These are phyloP conservation scores for Sinotaia quadrata DNA, from an alignment of 2,888 invertebrate genomes.

Conservation along the genomic window DNA sequence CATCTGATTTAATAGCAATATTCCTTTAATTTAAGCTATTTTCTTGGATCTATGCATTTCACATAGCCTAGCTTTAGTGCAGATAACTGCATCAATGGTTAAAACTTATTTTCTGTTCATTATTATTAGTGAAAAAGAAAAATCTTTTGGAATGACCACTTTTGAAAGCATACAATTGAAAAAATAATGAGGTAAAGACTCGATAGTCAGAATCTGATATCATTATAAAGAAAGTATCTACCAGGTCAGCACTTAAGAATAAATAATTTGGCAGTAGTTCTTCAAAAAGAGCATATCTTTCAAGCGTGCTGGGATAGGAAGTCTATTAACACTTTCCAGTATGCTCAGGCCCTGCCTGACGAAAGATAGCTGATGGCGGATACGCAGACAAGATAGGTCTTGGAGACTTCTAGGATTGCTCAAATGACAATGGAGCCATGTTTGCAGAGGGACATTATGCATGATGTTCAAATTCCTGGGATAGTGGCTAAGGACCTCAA, in stretches of 20 bases:
- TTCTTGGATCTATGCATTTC: too few relatives aligned
- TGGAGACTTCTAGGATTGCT: conserved; percentile 18
- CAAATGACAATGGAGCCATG: conserved; percentile 39
- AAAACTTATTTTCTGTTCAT: too few relatives aligned
- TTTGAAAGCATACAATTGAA: too few relatives aligned
- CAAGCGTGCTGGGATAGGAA: conserved; percentile 18
- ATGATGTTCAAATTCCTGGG: conserved; percentile 51
- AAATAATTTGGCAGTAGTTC: conserved; percentile 12
- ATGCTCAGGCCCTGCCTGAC: conserved; percentile 12
- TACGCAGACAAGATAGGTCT: conserved; percentile 6
- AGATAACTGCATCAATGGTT: too few relatives aligned
- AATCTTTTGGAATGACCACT: too few relatives aligned
- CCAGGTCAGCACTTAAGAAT: not conserved
- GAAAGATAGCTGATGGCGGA: not conserved
- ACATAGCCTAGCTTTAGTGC: too few relatives aligned
- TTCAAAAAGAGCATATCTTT: conserved; percentile 17
- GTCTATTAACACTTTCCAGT: not conserved
- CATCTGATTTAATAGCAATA: too few relatives aligned
- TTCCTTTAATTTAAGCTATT: too few relatives aligned
- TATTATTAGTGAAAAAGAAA: too few relatives aligned
- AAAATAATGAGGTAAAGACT: too few relatives aligned
- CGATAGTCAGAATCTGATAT: too few relatives aligned
- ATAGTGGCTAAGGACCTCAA: conserved; percentile 38
- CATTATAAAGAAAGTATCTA: too few relatives aligned
- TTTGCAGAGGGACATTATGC: conserved; percentile 38